phyloP scores from a whole-genome alignment of 2,888 invertebrate genomes.

The Eulithis testata region DNA sequence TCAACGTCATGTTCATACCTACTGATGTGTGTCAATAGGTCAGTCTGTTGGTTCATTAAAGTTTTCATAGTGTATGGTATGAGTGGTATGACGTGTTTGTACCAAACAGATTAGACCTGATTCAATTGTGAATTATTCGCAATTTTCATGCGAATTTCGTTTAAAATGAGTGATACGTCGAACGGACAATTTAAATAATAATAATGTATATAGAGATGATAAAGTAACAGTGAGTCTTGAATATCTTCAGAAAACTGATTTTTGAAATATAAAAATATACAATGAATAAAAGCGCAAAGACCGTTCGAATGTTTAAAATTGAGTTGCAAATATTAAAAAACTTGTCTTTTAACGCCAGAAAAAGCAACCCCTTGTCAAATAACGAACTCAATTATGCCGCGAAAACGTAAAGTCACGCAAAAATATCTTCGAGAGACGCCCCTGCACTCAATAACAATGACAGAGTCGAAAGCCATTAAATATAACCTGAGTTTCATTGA shows the following conservation, averaged over 20 bases:
- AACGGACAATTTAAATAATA: not conserved
- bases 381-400: conserved; percentile 50
- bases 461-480: conserved; percentile 54
- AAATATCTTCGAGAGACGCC: conserved; percentile 44
- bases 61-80: conserved; percentile 39
- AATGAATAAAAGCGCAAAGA: not conserved
- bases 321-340: conserved; percentile 25
- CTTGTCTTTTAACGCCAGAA: conserved; percentile 45
- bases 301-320: not conserved
- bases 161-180: no score
- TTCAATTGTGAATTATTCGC: not conserved
- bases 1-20: conserved; percentile 28
- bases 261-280: no score
- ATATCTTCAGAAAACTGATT: not conserved
- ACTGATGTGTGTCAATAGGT: conserved; percentile 54
- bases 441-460: conserved; percentile 53
- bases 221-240: not conserved
- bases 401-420: conserved; percentile 57
- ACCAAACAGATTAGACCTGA: conserved; percentile 10
- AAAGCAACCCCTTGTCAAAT: conserved; percentile 42
- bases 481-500: conserved; percentile 57
- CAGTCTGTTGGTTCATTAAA: conserved; percentile 49
- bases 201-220: not conserved
- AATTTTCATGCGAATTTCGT: not conserved
- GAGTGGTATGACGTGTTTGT: conserved; percentile 38